These are phyloP conservation scores for Leucophenga maculata DNA, from an alignment of 2,888 invertebrate species.

Conservation along the genomic window DNA sequence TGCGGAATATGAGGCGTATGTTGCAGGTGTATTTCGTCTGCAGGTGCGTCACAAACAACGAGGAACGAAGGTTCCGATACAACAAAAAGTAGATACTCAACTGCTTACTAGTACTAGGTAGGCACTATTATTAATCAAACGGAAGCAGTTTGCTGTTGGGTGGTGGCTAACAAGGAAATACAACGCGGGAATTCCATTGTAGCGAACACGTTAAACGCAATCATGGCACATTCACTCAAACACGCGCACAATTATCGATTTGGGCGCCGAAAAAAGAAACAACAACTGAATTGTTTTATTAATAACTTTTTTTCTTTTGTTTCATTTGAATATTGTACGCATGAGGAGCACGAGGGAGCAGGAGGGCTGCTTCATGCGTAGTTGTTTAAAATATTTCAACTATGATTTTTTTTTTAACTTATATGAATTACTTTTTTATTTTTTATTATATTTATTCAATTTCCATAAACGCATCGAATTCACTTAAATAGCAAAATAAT, in stretches of 20 bases:
- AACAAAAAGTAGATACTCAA: neutral
- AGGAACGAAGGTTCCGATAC: too few species aligned
- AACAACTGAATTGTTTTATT: neutral
- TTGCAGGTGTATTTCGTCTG: too few species aligned
- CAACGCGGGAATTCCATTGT: neutral
- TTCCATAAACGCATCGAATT: neutral
- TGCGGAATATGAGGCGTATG: too few species aligned
- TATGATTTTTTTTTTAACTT: neutral
- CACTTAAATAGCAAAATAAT: neutral
- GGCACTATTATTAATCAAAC: conserved; percentile 8
- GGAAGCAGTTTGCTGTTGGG: neutral
- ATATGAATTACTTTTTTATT: neutral
- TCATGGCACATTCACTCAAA: conserved; percentile 26
- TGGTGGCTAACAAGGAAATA: neutral
- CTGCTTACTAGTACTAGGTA: neutral
- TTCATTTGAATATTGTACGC: neutral
- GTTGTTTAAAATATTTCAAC: neutral
- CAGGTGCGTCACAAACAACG: too few species aligned
- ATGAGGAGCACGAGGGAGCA: too few species aligned
- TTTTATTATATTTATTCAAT: neutral
- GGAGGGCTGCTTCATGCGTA: too few species aligned
- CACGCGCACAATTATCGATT: conserved; percentile 53
- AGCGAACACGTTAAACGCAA: neutral
- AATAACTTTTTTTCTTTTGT: neutral
- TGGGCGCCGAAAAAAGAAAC: conserved; percentile 43